phyloP scores from a whole-genome alignment of 2,113 vertebrate genomes.

The Tylochromis polylepis region DNA sequence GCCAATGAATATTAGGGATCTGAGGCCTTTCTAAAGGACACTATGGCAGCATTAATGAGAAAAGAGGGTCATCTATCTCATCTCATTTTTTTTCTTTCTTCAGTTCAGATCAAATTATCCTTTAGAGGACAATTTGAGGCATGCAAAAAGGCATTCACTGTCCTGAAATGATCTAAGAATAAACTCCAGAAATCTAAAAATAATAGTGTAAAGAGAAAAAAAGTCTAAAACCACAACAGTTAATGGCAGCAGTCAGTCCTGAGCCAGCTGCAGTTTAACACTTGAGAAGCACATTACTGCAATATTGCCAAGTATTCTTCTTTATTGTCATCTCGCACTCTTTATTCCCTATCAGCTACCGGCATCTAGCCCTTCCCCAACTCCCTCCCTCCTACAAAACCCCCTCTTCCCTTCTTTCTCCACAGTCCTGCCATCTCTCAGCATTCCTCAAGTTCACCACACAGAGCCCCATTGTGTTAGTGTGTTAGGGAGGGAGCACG shows the following conservation, averaged over 20 bases:
- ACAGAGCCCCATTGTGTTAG: conserved; percentile 73
- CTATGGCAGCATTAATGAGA: neutral
- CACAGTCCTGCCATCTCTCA: conserved; percentile 51
- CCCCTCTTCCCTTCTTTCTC: conserved; percentile 18
- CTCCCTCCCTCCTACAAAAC: neutral
- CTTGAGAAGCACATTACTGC: neutral
- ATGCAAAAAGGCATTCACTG: rapidly evolving
- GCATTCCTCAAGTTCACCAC: conserved; percentile 67
- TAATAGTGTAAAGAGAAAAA: neutral
- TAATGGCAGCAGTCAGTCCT: neutral
- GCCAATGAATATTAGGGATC: neutral
- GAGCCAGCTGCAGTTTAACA: neutral
- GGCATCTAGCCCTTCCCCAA: neutral
- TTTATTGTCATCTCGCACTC: neutral
- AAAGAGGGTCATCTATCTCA: neutral
- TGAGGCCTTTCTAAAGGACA: neutral
- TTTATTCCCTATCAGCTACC: neutral
- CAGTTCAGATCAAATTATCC: neutral
- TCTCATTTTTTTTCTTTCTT: neutral
- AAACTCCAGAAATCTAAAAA: neutral
- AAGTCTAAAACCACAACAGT: neutral
- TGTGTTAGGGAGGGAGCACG: conserved; percentile 42
- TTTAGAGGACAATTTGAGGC: neutral
- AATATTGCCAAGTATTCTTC: neutral
- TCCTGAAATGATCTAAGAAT: neutral